Conservation (phyloP, 2,797 vertebrate genomes). For the Galaxias olidus region DNA sequence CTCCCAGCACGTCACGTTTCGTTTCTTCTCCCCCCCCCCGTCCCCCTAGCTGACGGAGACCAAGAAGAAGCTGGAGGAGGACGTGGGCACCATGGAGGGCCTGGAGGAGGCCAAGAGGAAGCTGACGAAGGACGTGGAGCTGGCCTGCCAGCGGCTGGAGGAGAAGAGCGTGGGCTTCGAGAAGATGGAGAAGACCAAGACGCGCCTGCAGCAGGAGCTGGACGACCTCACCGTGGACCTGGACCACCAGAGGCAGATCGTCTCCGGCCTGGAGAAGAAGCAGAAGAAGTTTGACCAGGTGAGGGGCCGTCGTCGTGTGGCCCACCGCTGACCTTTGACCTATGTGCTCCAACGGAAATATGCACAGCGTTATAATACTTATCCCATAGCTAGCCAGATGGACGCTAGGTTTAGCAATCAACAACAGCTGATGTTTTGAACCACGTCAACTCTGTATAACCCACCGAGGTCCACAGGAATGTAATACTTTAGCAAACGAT, state of each 20-base stretch:
- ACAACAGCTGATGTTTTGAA: too few relatives aligned
- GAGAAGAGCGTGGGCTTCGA: constrained; percentile 85
- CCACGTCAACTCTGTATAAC: too few relatives aligned
- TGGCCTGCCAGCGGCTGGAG: constrained; percentile 81
- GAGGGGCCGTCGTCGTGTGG: neutral
- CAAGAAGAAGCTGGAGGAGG: constrained; percentile 88
- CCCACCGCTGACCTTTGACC: too few relatives aligned
- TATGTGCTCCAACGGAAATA: too few relatives aligned
- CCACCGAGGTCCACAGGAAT: too few relatives aligned
- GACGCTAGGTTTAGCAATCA: too few relatives aligned
- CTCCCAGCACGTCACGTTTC: too few relatives aligned
- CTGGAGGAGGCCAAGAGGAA: constrained; percentile 86
- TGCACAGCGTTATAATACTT: too few relatives aligned
- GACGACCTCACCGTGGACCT: constrained; percentile 85
- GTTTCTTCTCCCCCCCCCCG: too few relatives aligned
- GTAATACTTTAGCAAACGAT: too few relatives aligned
- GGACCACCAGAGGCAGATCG: constrained; percentile 86
- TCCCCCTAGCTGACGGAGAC: constrained; percentile 75
- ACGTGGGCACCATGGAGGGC: constrained; percentile 83
- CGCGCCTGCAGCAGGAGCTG: constrained; percentile 85
- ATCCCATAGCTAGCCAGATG: too few relatives aligned
- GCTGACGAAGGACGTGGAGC: constrained; percentile 83
- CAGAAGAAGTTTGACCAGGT: constrained; percentile 93
- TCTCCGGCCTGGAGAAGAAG: constrained; percentile 88
- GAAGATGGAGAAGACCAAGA: constrained; percentile 92